Percentiles rank a stretch among this genome's conserved stretches.
Conservation (phyloP, 1,140 invertebrate species). For the Wasmannia auropunctata region DNA sequence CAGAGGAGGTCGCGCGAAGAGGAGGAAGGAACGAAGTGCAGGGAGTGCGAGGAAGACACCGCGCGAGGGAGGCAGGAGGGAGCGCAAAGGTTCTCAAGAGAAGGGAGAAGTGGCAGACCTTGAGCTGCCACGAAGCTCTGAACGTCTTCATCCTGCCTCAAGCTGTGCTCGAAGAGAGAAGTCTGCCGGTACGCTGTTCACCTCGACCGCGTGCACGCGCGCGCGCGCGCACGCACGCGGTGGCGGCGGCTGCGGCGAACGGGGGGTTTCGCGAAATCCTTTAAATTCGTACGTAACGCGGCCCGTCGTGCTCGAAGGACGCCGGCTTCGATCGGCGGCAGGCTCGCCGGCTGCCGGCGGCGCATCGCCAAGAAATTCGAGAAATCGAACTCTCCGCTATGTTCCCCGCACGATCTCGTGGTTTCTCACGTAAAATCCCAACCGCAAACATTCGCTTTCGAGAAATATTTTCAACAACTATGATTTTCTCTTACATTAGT, state of each 20-base stretch:
- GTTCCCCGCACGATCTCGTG: background rate
- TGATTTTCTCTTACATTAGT: background rate
- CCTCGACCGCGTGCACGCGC: slow-evolving; percentile 24
- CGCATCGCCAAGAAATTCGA: slow-evolving; percentile 56
- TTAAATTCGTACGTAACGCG: slow-evolving; percentile 72
- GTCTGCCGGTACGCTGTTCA: slow-evolving; percentile 53
- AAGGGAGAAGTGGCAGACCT: slow-evolving; percentile 85
- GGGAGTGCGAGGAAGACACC: slow-evolving; percentile 44
- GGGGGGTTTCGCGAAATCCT: slow-evolving; percentile 72
- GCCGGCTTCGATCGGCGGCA: slow-evolving; percentile 66
- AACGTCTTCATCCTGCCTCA: slow-evolving; percentile 85
- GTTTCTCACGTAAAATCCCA: slow-evolving; percentile 57
- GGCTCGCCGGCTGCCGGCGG: slow-evolving; percentile 42
- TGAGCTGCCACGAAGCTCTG: slow-evolving; percentile 84
- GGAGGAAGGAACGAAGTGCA: slow-evolving; percentile 29
- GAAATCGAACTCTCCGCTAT: slow-evolving; percentile 52
- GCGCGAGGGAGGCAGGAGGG: slow-evolving; percentile 32
- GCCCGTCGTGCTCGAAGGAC: slow-evolving; percentile 64
- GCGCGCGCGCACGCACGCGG: background rate
- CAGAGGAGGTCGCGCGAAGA: slow-evolving; percentile 18
- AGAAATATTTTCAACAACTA: background rate
- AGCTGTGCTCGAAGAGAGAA: slow-evolving; percentile 77
- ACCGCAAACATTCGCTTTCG: slow-evolving; percentile 4
- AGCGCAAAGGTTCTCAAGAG: slow-evolving; percentile 64
- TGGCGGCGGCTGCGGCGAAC: slow-evolving; percentile 20